These are phyloP conservation scores for Eustalomyia histrio DNA, from an alignment of 2,888 invertebrate genomes.

Conservation along the genomic window DNA sequence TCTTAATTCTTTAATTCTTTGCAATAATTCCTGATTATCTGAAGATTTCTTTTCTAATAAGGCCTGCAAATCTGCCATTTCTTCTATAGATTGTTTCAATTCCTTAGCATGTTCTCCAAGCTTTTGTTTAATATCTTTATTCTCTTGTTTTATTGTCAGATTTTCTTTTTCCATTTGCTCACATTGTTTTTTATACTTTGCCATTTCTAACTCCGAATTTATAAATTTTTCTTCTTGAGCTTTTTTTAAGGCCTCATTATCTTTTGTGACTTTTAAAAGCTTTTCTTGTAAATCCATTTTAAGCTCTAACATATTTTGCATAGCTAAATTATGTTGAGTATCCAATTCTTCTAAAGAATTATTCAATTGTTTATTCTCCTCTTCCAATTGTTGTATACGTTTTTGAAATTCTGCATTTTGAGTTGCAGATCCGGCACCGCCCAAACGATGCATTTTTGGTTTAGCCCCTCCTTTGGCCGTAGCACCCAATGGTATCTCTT, in stretches of 20 bases:
- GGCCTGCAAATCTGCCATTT: constrained; percentile 72
- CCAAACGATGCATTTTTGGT: constrained; percentile 78
- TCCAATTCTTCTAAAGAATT: constrained; percentile 86
- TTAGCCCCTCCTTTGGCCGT: constrained; percentile 68
- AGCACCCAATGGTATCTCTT: constrained; percentile 66
- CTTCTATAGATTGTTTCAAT: constrained; percentile 70
- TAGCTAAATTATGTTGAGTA: constrained; percentile 85
- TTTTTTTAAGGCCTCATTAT: constrained; percentile 72
- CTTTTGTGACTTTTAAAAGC: constrained; percentile 80
- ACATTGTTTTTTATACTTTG: constrained; percentile 68
- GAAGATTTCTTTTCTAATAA: constrained; percentile 73
- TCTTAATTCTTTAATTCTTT: constrained; percentile 70
- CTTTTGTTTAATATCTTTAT: constrained; percentile 68
- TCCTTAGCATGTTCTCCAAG: constrained; percentile 72
- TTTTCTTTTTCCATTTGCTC: constrained; percentile 68
- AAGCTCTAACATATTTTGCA: constrained; percentile 82
- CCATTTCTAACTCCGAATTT: constrained; percentile 71
- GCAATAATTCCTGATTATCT: constrained; percentile 73
- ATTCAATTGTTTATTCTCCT: constrained; percentile 80
- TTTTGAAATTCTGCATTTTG: constrained; percentile 74
- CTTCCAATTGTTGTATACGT: constrained; percentile 79
- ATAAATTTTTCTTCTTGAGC: constrained; percentile 71
- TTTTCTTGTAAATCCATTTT: constrained; percentile 82
- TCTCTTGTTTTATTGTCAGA: constrained; percentile 64
- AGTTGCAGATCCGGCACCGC: constrained; percentile 14